These are phyloP conservation scores for Rhinichthys osculus DNA, from an alignment of 2,797 vertebrate species.

Conservation along the genomic window DNA sequence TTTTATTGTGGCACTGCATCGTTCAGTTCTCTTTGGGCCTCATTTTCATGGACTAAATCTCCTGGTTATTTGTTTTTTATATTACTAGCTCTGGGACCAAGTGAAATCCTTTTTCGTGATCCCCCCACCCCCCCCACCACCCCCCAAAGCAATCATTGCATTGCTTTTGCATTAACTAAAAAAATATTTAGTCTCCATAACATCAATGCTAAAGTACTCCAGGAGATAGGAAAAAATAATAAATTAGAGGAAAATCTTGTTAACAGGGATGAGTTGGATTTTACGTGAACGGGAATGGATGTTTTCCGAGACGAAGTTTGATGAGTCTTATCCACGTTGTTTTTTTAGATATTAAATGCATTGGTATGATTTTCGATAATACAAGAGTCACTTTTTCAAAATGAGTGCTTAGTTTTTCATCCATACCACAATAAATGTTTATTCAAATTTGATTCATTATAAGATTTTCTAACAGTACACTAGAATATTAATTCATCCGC, in stretches of 20 bases:
- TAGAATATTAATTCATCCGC: conserved; percentile 41
- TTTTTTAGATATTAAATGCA: background rate
- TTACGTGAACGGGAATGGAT: conserved; percentile 32
- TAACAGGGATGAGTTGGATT: conserved; percentile 51
- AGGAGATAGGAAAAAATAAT: conserved; percentile 51
- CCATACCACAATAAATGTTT: background rate
- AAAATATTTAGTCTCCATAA: conserved; percentile 55
- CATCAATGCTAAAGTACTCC: conserved; percentile 48
- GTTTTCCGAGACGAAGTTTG: conserved; percentile 6
- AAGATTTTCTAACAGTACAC: background rate
- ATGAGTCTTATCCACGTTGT: conserved; percentile 6
- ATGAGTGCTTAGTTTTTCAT: background rate
- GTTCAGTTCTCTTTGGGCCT: conserved; percentile 24
- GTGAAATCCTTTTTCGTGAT: conserved; percentile 47
- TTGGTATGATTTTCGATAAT: background rate
- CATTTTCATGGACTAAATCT: conserved; percentile 45
- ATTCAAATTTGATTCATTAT: background rate
- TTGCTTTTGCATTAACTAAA: conserved; percentile 47
- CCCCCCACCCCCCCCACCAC: too few relatives aligned
- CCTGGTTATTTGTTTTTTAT: conserved; percentile 31
- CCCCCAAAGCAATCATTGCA: conserved; percentile 44
- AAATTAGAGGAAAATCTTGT: conserved; percentile 56
- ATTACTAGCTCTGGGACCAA: conserved; percentile 27
- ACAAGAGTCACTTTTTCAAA: background rate
- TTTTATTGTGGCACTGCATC: conserved; percentile 24